Conservation (phyloP, 2,888 invertebrate species). For the Drosophila limbata region DNA sequence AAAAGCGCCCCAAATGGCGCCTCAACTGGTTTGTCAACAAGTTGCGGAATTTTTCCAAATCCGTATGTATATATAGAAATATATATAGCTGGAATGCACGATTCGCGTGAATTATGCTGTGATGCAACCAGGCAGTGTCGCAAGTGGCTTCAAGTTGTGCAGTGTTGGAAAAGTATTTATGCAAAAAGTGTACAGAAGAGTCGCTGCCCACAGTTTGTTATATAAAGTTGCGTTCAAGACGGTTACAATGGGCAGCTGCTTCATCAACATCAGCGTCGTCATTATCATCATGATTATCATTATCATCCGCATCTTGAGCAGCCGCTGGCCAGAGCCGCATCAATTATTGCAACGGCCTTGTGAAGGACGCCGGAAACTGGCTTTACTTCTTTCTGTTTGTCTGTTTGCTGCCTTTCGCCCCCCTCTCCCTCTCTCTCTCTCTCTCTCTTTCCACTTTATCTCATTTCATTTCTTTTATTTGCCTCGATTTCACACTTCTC, state of each 20-base stretch:
- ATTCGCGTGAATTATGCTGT: conserved; percentile 30
- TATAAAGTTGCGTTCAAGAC: conserved; percentile 49
- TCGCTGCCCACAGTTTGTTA: conserved; percentile 41
- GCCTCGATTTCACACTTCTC: conserved; percentile 52
- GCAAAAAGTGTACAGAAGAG: conserved; percentile 33
- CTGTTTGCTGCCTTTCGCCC: conserved; percentile 36
- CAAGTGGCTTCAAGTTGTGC: conserved; percentile 12
- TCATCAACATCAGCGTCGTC: conserved; percentile 8
- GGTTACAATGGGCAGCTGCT: conserved; percentile 41
- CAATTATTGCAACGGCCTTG: conserved; percentile 77
- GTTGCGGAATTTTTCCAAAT: conserved; percentile 22
- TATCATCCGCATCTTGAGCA: conserved; percentile 10
- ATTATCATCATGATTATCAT: conserved; percentile 30
- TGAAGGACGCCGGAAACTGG: conserved; percentile 82
- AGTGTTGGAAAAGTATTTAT: conserved; percentile 37
- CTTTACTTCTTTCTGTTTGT: conserved; percentile 55
- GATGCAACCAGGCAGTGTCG: conserved; percentile 40
- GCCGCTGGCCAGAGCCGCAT: conserved; percentile 34
- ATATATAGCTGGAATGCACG: conserved; percentile 22
- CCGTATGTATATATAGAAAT: neutral
- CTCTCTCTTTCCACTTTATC: conserved; percentile 12
- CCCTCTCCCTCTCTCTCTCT: conserved; percentile 14
- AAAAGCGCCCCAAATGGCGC: conserved; percentile 37
- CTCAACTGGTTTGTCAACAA: conserved; percentile 66
- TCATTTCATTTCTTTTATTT: conserved; percentile 38